Evolutionary conservation across 2,797 vertebrate species (phyloP).

Genomic region (Scyliorhinus canicula): DNA sequence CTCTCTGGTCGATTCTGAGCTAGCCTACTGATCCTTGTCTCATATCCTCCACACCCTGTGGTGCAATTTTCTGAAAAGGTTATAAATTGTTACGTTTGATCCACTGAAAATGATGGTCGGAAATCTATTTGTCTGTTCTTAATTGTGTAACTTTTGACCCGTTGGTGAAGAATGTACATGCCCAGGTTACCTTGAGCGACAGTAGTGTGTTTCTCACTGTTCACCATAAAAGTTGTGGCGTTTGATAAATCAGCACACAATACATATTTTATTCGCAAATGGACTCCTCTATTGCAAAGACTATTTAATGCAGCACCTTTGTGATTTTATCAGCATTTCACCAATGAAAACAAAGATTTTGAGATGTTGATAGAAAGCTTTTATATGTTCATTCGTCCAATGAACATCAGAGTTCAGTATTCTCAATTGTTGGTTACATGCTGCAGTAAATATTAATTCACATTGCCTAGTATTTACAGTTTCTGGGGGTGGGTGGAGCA

Average conservation of each 20-base stretch:
- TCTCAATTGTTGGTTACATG: background rate
- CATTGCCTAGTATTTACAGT: too few species aligned
- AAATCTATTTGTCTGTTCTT: background rate
- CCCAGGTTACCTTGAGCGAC: background rate
- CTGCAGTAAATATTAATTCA: too few species aligned
- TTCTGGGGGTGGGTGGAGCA: too few species aligned
- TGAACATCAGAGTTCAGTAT: background rate
- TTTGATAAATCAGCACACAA: background rate
- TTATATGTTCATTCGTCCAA: background rate
- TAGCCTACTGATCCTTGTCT: background rate
- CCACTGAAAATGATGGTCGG: background rate
- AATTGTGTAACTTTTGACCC: too few species aligned
- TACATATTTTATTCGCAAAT: background rate
- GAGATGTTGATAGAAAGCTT: background rate
- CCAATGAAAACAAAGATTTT: background rate
- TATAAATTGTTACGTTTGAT: constrained; percentile 1
- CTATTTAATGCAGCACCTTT: background rate
- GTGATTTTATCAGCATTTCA: background rate
- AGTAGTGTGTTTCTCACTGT: background rate
- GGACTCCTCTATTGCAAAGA: background rate
- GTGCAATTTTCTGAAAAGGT: background rate
- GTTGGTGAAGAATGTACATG: background rate
- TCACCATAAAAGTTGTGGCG: background rate
- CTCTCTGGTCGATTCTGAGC: background rate
- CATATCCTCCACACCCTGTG: background rate